Evolutionary conservation across 2,888 invertebrate species (phyloP), one percentile per base, ranked within the genome.

Genomic region (Agapostemon virescens): DNA sequence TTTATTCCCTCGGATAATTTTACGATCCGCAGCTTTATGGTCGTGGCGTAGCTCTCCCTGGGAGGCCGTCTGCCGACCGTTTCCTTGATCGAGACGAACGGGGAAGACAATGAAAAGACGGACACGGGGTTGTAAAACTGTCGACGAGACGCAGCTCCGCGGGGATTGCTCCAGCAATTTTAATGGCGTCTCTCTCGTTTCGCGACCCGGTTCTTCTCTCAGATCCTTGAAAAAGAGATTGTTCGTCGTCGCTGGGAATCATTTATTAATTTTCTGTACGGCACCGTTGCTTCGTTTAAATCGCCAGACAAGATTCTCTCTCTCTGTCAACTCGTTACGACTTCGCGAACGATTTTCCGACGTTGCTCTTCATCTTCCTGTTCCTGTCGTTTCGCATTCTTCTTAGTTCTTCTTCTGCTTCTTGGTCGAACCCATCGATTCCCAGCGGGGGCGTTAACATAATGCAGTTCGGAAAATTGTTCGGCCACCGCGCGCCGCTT

Each of bases 381-480:
- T 45, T n/a, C n/a, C n/a, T n/a, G n/a, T n/a, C n/a, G n/a, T n/a
- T n/a, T n/a, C n/a, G n/a, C n/a, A n/a, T n/a, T n/a, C n/a, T n/a
- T n/a, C n/a, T n/a, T n/a, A n/a, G 7, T 49, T 49, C 15, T 55
- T 11, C 26, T 55, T 55, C 52, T 23, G 38, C 23, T 63, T 33
- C n/a, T 45, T 26, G 17, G 9, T 33, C 23, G 42, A 45, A 45
- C 45, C 45, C 42, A 23, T 3, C 23, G 36, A 58, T 17, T 20
- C 30, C 30, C 55, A 70, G 58, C 74, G 64, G 26, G 36, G 33
- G 75, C 38, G 85, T 81, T 85, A 85, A 81, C 76, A 81, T 55
- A 67, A 73, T 66, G 76, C 72, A 55, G 36, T 69, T 30, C 23
- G 55, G 75, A 42, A 79, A 84, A 79, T 84, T 79, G 77, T 82